These are phyloP conservation scores for Ctenopoma multispine DNA, from an alignment of 2,797 vertebrate species.

Conservation along the genomic window DNA sequence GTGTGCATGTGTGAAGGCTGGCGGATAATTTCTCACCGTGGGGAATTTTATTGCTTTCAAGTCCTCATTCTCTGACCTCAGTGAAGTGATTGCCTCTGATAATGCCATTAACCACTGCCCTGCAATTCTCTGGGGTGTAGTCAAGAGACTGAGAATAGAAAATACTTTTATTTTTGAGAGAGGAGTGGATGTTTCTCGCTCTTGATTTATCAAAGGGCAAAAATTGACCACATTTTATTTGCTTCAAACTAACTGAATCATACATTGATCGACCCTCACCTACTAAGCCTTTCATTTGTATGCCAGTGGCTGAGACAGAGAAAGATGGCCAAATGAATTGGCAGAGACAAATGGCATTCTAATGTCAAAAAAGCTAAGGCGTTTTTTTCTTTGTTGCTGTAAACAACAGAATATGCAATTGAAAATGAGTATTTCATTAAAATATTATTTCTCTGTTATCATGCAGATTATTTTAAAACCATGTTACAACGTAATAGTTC, in stretches of 20 bases:
- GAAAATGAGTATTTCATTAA: conserved; percentile 14
- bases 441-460: background rate
- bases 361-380: conserved; percentile 5
- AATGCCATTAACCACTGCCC: conserved; percentile 71
- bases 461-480: too few species aligned
- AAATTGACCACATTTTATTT: conserved; percentile 58
- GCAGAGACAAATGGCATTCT: conserved; percentile 25
- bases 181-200: conserved; percentile 49
- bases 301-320: conserved; percentile 23
- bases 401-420: background rate
- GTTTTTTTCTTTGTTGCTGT: conserved; percentile 20
- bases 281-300: conserved; percentile 54
- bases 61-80: conserved; percentile 67
- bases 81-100: conserved; percentile 71
- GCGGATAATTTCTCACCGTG: conserved; percentile 58
- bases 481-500: too few species aligned
- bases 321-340: conserved; percentile 36
- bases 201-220: conserved; percentile 55
- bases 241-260: conserved; percentile 59
- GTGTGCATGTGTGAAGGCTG: conserved; percentile 15
- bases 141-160: conserved; percentile 60
- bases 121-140: conserved; percentile 61
- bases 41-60: conserved; percentile 66
- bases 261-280: conserved; percentile 46
- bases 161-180: conserved; percentile 63